Conservation (phyloP, 53 echinoderm and acorn worm genomes). For the Luidia sarsii region DNA sequence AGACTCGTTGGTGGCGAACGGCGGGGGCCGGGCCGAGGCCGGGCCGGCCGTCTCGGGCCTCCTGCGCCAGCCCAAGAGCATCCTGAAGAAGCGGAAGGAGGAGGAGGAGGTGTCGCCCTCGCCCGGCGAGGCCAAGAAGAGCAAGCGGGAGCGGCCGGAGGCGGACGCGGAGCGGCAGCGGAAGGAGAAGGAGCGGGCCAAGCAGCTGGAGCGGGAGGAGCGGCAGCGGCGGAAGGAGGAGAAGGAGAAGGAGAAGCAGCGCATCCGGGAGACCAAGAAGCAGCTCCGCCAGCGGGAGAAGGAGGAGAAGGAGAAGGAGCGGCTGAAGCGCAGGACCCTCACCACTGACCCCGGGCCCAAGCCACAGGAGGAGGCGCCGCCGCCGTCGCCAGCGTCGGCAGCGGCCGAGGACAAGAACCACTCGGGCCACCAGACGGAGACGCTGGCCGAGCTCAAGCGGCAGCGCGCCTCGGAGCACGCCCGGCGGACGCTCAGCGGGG, state of each 20-base stretch:
- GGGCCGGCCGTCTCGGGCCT: neutral
- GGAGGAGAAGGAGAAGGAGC: constrained; percentile 56
- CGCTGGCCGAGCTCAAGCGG: constrained; percentile 81
- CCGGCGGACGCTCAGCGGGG: constrained; percentile 47
- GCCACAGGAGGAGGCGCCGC: constrained; percentile 27
- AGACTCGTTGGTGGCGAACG: constrained; percentile 8
- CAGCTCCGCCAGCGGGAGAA: constrained; percentile 57
- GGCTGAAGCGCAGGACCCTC: constrained; percentile 53
- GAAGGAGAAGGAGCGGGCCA: constrained; percentile 73
- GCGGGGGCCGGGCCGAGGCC: neutral
- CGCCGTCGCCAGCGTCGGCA: too few relatives aligned
- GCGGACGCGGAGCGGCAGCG: constrained; percentile 26
- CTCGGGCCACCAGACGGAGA: constrained; percentile 56
- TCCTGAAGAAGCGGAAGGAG: constrained; percentile 33
- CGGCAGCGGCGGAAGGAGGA: constrained; percentile 41
- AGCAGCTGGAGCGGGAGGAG: constrained; percentile 56
- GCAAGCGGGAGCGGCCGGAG: constrained; percentile 36
- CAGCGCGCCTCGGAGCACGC: constrained; percentile 54
- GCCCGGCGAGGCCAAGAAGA: constrained; percentile 7
- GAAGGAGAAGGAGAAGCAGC: constrained; percentile 33
- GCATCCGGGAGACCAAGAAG: constrained; percentile 64
- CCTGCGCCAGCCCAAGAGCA: constrained; percentile 43
- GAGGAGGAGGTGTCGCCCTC: constrained; percentile 12
- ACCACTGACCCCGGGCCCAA: constrained; percentile 37
- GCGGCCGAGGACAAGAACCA: constrained; percentile 34